phyloP scores from a whole-genome alignment of 1,140 invertebrate genomes.

The Caenorhabditis inopinata region DNA sequence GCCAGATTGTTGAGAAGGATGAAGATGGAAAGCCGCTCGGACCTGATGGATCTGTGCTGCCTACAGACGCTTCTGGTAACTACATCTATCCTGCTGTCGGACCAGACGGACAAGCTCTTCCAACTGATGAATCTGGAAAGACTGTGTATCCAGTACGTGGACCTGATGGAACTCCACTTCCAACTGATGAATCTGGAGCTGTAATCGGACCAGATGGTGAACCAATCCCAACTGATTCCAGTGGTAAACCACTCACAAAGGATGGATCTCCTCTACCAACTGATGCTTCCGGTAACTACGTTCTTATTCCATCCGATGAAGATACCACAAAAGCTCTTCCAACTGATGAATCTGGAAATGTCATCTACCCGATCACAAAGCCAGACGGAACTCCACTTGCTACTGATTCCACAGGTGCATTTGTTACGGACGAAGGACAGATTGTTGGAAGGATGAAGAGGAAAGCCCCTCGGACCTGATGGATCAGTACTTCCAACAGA shows the following conservation, averaged over 20 bases:
- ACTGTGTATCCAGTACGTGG: conserved; percentile 24
- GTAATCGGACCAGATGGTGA: conserved; percentile 44
- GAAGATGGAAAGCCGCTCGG: conserved; percentile 43
- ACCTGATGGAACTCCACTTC: conserved; percentile 37
- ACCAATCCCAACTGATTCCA: conserved; percentile 43
- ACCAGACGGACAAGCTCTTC: conserved; percentile 36
- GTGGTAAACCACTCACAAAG: conserved; percentile 36
- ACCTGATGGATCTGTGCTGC: conserved; percentile 40
- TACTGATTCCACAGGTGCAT: conserved; percentile 42
- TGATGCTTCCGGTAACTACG: conserved; percentile 26
- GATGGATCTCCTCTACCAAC: conserved; percentile 46
- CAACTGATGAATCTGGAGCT: conserved; percentile 32
- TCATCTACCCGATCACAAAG: conserved; percentile 32
- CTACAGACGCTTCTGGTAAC: conserved; percentile 41
- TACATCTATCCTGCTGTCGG: conserved; percentile 41
- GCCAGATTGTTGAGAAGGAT: conserved; percentile 33
- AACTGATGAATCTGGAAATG: conserved; percentile 29
- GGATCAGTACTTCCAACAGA: conserved; percentile 43
- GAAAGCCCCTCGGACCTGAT: conserved; percentile 43
- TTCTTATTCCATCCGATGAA: conserved; percentile 13
- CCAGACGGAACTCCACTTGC: conserved; percentile 50
- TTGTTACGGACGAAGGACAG: conserved; percentile 22
- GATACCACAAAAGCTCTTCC: not conserved
- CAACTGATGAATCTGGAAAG: conserved; percentile 42
- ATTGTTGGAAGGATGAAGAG: conserved; percentile 25